Evolutionary conservation across 1,140 invertebrate genomes (phyloP).

Genomic region (Conopomorpha cramerella): DNA sequence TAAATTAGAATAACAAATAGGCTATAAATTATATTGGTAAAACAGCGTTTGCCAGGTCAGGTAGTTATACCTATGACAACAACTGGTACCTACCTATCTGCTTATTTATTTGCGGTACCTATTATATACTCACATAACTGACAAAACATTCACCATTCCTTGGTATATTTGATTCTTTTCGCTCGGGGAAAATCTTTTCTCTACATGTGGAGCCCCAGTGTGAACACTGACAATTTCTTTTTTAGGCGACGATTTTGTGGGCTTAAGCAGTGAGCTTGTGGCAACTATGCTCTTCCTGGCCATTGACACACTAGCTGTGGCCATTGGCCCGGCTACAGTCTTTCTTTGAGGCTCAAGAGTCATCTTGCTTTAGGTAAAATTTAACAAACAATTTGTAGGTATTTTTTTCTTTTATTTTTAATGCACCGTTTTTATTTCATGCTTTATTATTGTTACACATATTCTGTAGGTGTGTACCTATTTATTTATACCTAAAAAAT

Average conservation of each 20-base stretch:
- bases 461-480: no score
- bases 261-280: constrained; percentile 18
- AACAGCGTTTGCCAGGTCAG: no score
- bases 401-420: no score
- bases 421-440: no score
- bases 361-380: no score
- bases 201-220: constrained; percentile 29
- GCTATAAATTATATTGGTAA: no score
- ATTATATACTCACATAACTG: constrained; percentile 37
- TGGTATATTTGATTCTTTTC: constrained; percentile 39
- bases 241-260: constrained; percentile 16
- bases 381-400: no score
- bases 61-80: no score
- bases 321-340: constrained; percentile 25
- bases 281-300: constrained; percentile 29
- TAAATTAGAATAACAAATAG: no score
- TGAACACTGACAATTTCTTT: constrained; percentile 41
- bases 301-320: constrained; percentile 20
- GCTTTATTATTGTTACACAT: no score
- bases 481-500: no score
- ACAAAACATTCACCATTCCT: constrained; percentile 39
- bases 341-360: constrained; percentile 35
- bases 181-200: constrained; percentile 20
- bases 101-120: neutral
- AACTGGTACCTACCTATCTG: no score